These are phyloP conservation scores for Julus scanicus DNA, from an alignment of 2,888 invertebrate genomes.

Conservation along the genomic window DNA sequence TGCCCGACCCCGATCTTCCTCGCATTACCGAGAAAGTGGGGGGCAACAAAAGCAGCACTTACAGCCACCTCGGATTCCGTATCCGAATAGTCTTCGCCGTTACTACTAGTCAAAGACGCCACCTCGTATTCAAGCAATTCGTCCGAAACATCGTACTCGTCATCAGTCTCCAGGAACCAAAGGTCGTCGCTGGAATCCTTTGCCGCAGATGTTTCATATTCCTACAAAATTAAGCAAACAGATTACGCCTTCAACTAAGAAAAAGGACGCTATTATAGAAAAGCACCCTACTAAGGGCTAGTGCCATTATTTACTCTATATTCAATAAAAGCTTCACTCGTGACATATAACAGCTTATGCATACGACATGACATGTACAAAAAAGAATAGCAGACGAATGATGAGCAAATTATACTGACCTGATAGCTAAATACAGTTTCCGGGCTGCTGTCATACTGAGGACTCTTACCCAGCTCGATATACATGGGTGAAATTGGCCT, in stretches of 20 bases:
- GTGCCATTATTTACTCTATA: too few relatives aligned
- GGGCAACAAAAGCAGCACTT: conserved; percentile 54
- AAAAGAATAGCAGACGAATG: too few relatives aligned
- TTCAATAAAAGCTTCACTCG: too few relatives aligned
- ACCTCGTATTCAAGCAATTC: conserved; percentile 56
- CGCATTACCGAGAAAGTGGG: conserved; percentile 37
- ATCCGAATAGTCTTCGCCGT: conserved; percentile 47
- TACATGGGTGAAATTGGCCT: conserved; percentile 54
- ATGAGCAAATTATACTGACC: conserved; percentile 32
- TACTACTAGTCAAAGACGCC: conserved; percentile 46
- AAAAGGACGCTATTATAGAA: too few relatives aligned
- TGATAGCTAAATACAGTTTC: conserved; percentile 56
- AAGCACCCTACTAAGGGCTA: too few relatives aligned
- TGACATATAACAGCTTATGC: too few relatives aligned
- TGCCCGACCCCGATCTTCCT: conserved; percentile 35
- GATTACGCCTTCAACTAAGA: background rate
- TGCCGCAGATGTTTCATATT: conserved; percentile 57
- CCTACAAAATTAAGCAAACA: conserved; percentile 48
- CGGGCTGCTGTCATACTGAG: conserved; percentile 56
- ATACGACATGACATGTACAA: too few relatives aligned
- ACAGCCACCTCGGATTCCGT: conserved; percentile 55
- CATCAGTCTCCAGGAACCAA: conserved; percentile 52
- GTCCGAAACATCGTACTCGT: conserved; percentile 51
- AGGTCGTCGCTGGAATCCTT: conserved; percentile 57
- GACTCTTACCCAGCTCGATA: conserved; percentile 46